These are phyloP conservation scores for Diabrotica balteata DNA, from an alignment of 2,888 invertebrate genomes.

Conservation along the genomic window DNA sequence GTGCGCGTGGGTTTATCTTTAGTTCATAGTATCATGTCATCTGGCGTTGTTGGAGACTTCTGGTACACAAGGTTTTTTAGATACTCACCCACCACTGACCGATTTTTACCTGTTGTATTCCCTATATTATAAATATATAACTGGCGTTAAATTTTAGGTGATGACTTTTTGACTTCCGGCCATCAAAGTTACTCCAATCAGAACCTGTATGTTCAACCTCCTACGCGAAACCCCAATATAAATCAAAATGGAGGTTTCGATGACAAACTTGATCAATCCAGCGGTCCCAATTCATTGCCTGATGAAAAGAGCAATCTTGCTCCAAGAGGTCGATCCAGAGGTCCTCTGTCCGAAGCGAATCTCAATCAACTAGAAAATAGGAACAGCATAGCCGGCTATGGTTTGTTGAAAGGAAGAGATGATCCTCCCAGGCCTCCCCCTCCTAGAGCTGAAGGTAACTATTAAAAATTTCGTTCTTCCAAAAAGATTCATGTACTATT, in stretches of 20 bases:
- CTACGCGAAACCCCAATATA: conserved; percentile 68
- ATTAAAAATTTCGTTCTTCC: not conserved
- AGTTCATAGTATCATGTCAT: no score
- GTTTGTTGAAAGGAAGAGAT: conserved; percentile 62
- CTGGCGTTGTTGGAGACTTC: no score
- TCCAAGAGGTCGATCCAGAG: conserved; percentile 68
- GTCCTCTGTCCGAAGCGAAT: conserved; percentile 71
- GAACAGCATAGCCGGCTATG: conserved; percentile 57
- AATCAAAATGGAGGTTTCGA: conserved; percentile 58
- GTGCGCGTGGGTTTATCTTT: no score
- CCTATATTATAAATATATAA: no score
- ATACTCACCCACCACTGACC: no score
- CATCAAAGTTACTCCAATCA: conserved; percentile 80
- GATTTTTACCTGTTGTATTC: no score
- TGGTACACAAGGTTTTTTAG: no score
- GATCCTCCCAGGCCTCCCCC: conserved; percentile 89
- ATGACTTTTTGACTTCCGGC: conserved; percentile 59
- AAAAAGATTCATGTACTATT: no score
- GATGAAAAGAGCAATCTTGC: conserved; percentile 77
- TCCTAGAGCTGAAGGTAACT: conserved; percentile 78
- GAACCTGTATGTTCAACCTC: conserved; percentile 91
- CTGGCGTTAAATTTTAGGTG: conserved; percentile 42
- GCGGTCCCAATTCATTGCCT: conserved; percentile 48
- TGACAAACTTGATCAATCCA: conserved; percentile 51
- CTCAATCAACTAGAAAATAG: conserved; percentile 68